phyloP scores from a whole-genome alignment of 1,140 invertebrate species.

The Dendroctonus ponderosae region DNA sequence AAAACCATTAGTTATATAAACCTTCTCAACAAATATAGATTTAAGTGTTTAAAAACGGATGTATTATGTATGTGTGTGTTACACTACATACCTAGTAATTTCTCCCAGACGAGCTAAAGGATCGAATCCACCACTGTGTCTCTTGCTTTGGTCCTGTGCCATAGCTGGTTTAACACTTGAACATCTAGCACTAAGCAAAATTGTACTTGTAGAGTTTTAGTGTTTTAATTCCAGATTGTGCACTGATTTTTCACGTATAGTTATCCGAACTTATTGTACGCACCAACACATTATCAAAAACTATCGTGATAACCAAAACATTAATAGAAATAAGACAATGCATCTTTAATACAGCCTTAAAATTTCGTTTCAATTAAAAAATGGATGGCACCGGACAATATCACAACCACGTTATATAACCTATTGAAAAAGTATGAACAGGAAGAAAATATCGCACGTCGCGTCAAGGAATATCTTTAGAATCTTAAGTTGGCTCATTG shows the following conservation, averaged over 20 bases:
- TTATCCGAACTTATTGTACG: too few species aligned
- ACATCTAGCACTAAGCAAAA: constrained; percentile 17
- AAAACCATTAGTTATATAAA: too few species aligned
- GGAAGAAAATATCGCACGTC: constrained; percentile 13
- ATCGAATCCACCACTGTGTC: constrained; percentile 77
- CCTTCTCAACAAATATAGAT: too few species aligned
- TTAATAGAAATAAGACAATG: not conserved
- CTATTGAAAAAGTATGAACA: constrained; percentile 6
- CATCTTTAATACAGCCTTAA: constrained; percentile 7
- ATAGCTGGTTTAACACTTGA: constrained; percentile 18
- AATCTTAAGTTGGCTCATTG: constrained; percentile 23
- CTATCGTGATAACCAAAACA: too few species aligned
- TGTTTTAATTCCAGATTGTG: too few species aligned
- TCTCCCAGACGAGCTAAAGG: constrained; percentile 69
- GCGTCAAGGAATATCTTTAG: constrained; percentile 23
- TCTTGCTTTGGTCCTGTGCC: constrained; percentile 47
- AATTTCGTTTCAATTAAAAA: constrained; percentile 11
- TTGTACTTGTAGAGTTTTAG: not conserved
- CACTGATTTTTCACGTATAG: too few species aligned
- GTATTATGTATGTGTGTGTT: too few species aligned
- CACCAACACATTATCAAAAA: too few species aligned
- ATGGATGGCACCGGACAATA: constrained; percentile 36
- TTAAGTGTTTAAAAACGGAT: too few species aligned
- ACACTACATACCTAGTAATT: constrained; percentile 47
- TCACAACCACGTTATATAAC: constrained; percentile 34